phyloP scores from a whole-genome alignment of 2,888 invertebrate species.

The Drosophila koepferae region DNA sequence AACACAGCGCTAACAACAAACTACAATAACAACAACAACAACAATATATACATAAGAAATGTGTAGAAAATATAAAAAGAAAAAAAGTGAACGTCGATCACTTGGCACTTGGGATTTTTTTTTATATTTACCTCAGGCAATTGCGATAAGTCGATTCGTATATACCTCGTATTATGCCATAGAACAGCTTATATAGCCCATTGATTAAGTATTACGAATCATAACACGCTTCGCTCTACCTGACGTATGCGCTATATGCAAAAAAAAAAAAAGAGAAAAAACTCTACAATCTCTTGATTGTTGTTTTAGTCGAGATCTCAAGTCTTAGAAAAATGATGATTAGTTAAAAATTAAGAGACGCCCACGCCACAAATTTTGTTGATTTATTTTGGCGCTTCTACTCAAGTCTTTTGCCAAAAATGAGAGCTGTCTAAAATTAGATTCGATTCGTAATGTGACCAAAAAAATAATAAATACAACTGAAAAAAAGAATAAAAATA shows the following conservation, averaged over 20 bases:
- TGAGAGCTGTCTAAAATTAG: conserved; percentile 73
- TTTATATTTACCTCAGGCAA: conserved; percentile 7
- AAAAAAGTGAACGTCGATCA: conserved; percentile 56
- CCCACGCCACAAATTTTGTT: conserved; percentile 38
- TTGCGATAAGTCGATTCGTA: conserved; percentile 43
- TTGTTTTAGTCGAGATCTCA: conserved; percentile 39
- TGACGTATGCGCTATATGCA: conserved; percentile 7
- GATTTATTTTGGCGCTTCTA: conserved; percentile 45
- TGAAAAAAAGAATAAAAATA: background rate
- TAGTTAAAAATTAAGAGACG: conserved; percentile 10
- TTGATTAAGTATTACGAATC: conserved; percentile 23
- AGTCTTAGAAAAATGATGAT: conserved; percentile 34
- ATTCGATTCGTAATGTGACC: conserved; percentile 72
- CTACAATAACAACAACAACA: background rate
- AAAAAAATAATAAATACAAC: conserved; percentile 12
- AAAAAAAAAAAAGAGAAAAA: conserved; percentile 12
- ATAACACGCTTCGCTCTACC: background rate
- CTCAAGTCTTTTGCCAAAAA: conserved; percentile 24
- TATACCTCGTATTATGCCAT: conserved; percentile 35
- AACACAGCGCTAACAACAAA: conserved; percentile 18
- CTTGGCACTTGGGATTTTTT: conserved; percentile 41
- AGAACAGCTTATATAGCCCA: conserved; percentile 11
- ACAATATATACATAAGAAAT: conserved; percentile 5
- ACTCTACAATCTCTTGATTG: conserved; percentile 11
- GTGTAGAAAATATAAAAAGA: conserved; percentile 13